Evolutionary conservation across 2,797 vertebrate species (phyloP).

Genomic region (Cynodonichthys magdalenae): DNA sequence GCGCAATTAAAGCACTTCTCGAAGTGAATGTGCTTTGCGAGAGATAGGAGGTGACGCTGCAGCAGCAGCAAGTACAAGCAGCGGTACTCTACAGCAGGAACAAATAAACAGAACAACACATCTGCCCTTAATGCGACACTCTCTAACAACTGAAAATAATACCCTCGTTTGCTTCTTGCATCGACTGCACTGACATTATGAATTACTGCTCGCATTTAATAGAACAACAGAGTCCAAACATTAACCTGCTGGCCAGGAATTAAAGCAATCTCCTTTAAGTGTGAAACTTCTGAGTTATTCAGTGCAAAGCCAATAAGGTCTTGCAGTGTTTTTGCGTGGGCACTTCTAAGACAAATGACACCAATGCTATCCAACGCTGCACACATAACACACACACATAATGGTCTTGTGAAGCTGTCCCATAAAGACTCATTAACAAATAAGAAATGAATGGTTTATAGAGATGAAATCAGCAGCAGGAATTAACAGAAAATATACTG

Average conservation of each 20-base stretch:
- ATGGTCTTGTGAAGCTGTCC: slow-evolving; percentile 42
- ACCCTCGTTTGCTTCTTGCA: slow-evolving; percentile 25
- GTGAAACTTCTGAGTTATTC: slow-evolving; percentile 72
- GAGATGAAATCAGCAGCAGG: slow-evolving; percentile 25
- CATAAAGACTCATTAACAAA: slow-evolving; percentile 35
- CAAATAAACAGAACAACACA: slow-evolving; percentile 8
- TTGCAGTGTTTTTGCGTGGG: slow-evolving; percentile 57
- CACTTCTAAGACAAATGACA: slow-evolving; percentile 61
- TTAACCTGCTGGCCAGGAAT: slow-evolving; percentile 69
- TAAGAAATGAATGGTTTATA: slow-evolving; percentile 23
- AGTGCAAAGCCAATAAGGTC: slow-evolving; percentile 56
- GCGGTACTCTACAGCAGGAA: slow-evolving; percentile 1
- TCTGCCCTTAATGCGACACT: slow-evolving; percentile 27
- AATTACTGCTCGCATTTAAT: slow-evolving; percentile 62
- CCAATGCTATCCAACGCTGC: slow-evolving; percentile 33
- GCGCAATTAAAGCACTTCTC: slow-evolving; percentile 70
- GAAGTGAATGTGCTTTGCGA: slow-evolving; percentile 56
- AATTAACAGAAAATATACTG: slow-evolving; percentile 35
- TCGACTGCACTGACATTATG: slow-evolving; percentile 53
- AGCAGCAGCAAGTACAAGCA: slow-evolving; percentile 19
- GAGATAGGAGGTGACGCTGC: slow-evolving; percentile 39
- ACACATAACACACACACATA: slow-evolving; percentile 13
- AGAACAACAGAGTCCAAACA: slow-evolving; percentile 53
- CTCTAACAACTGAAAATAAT: slow-evolving; percentile 19
- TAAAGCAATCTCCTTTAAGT: slow-evolving; percentile 73